Conservation (phyloP, 1,140 invertebrate genomes). For the Drosophila simulans region DNA sequence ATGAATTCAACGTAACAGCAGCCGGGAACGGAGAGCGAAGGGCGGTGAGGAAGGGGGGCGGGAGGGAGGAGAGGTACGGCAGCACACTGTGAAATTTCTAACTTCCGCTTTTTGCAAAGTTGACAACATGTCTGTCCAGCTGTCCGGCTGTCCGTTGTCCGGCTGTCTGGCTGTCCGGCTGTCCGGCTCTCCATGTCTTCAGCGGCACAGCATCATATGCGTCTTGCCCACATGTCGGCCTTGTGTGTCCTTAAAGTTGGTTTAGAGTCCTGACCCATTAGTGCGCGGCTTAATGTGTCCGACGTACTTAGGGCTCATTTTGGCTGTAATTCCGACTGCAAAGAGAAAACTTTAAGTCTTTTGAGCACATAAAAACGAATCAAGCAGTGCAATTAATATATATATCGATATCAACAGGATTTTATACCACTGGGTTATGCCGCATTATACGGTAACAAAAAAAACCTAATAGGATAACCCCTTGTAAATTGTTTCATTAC, state of each 20-base stretch:
- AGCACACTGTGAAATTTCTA: conserved; percentile 75
- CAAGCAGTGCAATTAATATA: too few relatives aligned
- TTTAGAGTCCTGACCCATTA: conserved; percentile 39
- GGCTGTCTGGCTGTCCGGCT: not conserved
- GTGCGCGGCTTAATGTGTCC: conserved; percentile 30
- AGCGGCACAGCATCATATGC: conserved; percentile 34
- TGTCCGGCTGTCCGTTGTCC: conserved; percentile 5
- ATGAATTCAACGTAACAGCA: conserved; percentile 73
- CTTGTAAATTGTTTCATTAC: too few relatives aligned
- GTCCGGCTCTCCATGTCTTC: not conserved
- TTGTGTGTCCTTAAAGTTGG: conserved; percentile 38
- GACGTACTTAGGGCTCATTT: conserved; percentile 6
- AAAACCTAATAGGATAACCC: too few relatives aligned
- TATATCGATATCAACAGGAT: too few relatives aligned
- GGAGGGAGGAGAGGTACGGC: conserved; percentile 5
- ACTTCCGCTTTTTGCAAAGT: conserved; percentile 81
- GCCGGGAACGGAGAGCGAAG: not conserved
- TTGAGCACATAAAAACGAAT: not conserved
- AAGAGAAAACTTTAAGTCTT: not conserved
- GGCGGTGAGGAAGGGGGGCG: not conserved
- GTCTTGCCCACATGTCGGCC: conserved; percentile 35
- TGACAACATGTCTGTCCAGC: conserved; percentile 72
- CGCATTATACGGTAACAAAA: too few relatives aligned
- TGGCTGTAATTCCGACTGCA: not conserved
- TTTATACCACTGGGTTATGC: too few relatives aligned